Conservation (phyloP, 2,888 invertebrate genomes). For the Perizoma affinitatum region DNA sequence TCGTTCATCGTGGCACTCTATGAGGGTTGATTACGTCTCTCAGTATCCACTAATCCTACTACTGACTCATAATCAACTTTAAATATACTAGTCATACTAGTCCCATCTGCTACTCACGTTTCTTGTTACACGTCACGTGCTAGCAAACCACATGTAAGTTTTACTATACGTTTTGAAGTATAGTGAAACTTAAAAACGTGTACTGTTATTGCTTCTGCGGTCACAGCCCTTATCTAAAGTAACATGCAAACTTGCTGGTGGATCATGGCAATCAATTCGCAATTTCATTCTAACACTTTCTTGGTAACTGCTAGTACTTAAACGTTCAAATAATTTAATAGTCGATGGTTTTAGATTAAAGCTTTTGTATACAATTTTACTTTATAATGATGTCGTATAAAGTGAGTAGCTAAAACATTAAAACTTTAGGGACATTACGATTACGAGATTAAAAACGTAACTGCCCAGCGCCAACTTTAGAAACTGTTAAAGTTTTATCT, state of each 20-base stretch:
- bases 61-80: too few species aligned
- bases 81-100: too few species aligned
- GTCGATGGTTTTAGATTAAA: constrained; percentile 31
- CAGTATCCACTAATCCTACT: too few species aligned
- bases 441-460: constrained; percentile 28
- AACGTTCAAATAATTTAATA: constrained; percentile 28
- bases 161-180: not conserved
- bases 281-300: constrained; percentile 52
- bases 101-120: too few species aligned
- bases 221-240: constrained; percentile 64
- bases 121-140: too few species aligned
- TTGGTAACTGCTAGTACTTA: constrained; percentile 29
- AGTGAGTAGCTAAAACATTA: constrained; percentile 16
- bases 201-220: constrained; percentile 10
- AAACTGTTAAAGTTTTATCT: constrained; percentile 44
- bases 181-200: constrained; percentile 13
- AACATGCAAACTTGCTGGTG: constrained; percentile 70
- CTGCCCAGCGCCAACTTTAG: constrained; percentile 23
- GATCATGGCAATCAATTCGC: constrained; percentile 68
- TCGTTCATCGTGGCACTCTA: too few species aligned
- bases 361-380: constrained; percentile 22
- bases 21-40: too few species aligned
- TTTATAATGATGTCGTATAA: constrained; percentile 24
- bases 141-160: too few species aligned
- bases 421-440: constrained; percentile 24